Conservation (phyloP, 2,113 vertebrate genomes). For the Myanophis thanlyinensis region DNA sequence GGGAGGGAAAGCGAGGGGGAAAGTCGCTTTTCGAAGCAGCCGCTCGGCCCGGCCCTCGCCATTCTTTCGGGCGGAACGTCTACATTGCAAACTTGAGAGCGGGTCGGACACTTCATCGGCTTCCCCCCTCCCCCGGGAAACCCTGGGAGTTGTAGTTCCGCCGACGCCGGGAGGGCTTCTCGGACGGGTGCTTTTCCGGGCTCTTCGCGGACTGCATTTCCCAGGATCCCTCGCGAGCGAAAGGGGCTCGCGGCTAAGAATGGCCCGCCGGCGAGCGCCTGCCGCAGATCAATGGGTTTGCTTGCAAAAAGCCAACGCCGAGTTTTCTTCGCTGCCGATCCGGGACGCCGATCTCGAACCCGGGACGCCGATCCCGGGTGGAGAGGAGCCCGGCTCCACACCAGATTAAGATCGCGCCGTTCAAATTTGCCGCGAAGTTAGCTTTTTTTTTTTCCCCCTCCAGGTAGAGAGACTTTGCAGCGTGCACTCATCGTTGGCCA, state of each 20-base stretch:
- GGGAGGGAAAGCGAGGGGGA: not conserved
- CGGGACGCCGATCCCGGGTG: not conserved
- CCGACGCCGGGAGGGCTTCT: accelerated
- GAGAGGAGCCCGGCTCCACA: not conserved
- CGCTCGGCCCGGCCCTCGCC: not conserved
- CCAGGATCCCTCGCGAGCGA: not conserved
- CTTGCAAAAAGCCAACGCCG: not conserved
- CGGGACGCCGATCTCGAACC: not conserved
- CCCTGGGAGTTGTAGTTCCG: constrained; percentile 11
- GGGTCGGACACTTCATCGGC: not conserved
- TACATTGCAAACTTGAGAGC: constrained; percentile 11
- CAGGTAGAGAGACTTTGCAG: not conserved
- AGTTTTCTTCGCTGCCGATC: not conserved
- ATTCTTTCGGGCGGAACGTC: not conserved
- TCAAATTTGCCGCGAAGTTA: not conserved
- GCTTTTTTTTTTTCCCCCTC: no score
- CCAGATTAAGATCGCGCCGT: not conserved
- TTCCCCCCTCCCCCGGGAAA: not conserved
- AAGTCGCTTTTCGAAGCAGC: not conserved
- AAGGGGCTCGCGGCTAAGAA: not conserved
- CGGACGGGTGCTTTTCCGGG: accelerated
- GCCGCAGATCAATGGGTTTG: not conserved
- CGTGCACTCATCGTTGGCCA: not conserved
- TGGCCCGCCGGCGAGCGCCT: no score
- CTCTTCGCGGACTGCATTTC: not conserved